Conservation (phyloP, 2,113 vertebrate genomes). For the Myotis brandtii region DNA sequence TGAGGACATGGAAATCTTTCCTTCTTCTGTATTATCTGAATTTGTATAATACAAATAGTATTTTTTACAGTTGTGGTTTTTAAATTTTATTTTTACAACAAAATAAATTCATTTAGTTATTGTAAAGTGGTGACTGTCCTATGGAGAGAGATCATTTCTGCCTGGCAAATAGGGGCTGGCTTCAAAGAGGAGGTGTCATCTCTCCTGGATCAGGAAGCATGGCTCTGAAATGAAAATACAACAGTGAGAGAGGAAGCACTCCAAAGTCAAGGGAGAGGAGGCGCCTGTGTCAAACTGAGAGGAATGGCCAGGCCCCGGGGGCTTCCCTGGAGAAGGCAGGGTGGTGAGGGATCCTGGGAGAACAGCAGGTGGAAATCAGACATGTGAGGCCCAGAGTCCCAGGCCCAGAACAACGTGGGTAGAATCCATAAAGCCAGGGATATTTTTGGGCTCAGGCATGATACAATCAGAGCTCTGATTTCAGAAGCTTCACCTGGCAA, state of each 20-base stretch:
- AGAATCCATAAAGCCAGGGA: too few species aligned
- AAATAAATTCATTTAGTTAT: not conserved
- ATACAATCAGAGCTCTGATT: too few species aligned
- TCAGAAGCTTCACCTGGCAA: too few species aligned
- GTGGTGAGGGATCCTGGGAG: not conserved
- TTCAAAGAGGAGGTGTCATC: not conserved
- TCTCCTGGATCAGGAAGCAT: not conserved
- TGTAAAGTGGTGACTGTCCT: not conserved
- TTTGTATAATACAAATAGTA: not conserved
- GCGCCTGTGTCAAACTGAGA: accelerated
- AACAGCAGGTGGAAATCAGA: not conserved
- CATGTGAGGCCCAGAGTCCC: too few species aligned
- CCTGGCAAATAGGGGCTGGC: not conserved
- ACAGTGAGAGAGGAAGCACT: not conserved
- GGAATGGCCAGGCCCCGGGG: too few species aligned
- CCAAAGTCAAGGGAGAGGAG: not conserved
- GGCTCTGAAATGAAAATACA: not conserved
- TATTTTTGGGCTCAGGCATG: too few species aligned
- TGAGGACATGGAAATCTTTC: not conserved
- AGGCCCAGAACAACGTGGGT: too few species aligned
- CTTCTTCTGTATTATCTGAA: not conserved
- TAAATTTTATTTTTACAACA: not conserved
- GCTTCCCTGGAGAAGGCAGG: not conserved
- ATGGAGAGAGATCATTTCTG: not conserved
- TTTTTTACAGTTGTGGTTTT: not conserved